Conservation (phyloP, 2,888 invertebrate species). For the Sphaerophoria taeniata region DNA sequence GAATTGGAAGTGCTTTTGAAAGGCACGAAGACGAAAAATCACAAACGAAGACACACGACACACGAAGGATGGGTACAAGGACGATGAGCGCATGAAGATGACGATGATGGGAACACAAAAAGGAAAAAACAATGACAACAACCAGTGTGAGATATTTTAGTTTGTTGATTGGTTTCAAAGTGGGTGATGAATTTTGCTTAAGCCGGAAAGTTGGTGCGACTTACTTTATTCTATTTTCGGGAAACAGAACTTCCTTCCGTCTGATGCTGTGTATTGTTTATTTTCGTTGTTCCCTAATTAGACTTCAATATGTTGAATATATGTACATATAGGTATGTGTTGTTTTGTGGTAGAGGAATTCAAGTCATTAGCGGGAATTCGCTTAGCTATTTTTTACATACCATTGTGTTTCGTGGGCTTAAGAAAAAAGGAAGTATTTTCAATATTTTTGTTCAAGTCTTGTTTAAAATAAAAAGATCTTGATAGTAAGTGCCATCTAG, state of each 20-base stretch:
- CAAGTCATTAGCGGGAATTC: too few species aligned
- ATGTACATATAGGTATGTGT: too few species aligned
- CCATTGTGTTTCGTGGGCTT: too few species aligned
- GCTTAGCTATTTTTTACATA: too few species aligned
- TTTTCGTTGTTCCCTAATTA: neutral
- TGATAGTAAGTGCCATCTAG: too few species aligned
- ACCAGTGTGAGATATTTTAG: constrained; percentile 41
- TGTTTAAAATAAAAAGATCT: too few species aligned
- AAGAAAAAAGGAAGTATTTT: too few species aligned
- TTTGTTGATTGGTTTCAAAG: constrained; percentile 67
- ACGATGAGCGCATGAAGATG: neutral
- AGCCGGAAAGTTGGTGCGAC: constrained; percentile 47
- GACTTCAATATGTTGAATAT: neutral
- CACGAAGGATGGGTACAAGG: neutral
- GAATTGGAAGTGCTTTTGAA: constrained; percentile 53
- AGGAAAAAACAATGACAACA: constrained; percentile 1
- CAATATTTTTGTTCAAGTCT: too few species aligned
- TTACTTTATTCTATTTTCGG: constrained; percentile 1
- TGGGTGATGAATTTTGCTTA: constrained; percentile 60
- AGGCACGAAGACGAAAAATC: constrained; percentile 69
- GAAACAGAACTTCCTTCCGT: neutral
- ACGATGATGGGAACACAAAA: constrained; percentile 2
- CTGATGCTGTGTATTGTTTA: neutral
- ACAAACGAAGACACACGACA: constrained; percentile 38
- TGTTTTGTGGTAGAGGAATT: too few species aligned